Evolutionary conservation across 2,888 invertebrate species (phyloP), one percentile per base, ranked within the genome.

Genomic region (Caenorhabditis plicata): DNA sequence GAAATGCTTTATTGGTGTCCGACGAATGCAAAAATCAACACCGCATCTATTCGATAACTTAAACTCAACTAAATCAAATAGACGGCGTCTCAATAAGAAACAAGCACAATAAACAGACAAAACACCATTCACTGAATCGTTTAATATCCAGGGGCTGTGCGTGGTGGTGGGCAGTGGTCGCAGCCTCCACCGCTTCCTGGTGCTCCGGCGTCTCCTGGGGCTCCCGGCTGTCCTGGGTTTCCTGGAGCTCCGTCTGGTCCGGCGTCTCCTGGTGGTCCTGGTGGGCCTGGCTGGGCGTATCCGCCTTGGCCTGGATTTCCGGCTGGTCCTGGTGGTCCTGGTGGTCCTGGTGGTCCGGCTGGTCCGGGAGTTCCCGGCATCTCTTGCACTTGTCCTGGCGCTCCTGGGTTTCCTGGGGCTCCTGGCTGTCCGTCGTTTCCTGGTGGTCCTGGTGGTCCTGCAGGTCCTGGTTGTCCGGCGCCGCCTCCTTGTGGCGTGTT

Each of bases 361-460:
- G 61, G 51, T 47, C 72, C 72, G 17, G 55, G 63, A 26, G 54
- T 43, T 51, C 72, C 72, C 23, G 64, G 67, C 15, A 56, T 63
- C 17, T 63, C 64, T 40, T 54, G 58, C 33, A 64, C 63, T 22
- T 63, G 49, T 54, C 73, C 73, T 26, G 69, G 64, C 7, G 65
- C 64, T 63, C 73, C 73, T 32, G 70, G 67, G 33, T 61, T 53
- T 65, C 71, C 71, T 45, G 69, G 58, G 20, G 52, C 49, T 57
- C 71, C 71, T 19, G 67, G 61, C 4, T 26, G 26, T 56, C 55
- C 62, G 20, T 46, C 44, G 26, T 52, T 51, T 60, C 60, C 60
- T 9, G 46, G 38, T 45, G 41, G 35, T 50, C 60, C 60, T 36
- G 60, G 54, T 31, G 53, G 53, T 54, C 60, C 73, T 35, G 70